A percentile compares a stretch with the other conserved stretches of the same genome.
Conservation (phyloP, 2,113 vertebrate species). For the Tamias sibiricus region DNA sequence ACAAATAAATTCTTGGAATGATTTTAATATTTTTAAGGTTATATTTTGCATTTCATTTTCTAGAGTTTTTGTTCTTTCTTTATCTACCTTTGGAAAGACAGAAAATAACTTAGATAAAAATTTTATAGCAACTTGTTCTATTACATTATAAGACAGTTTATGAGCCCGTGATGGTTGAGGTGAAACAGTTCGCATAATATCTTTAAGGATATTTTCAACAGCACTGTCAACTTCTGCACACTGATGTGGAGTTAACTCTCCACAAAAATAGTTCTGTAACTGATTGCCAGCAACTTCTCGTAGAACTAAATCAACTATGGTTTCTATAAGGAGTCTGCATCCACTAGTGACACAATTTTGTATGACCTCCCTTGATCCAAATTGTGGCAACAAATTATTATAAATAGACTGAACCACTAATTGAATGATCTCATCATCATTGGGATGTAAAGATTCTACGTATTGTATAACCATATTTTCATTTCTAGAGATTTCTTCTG, state of each 20-base stretch:
- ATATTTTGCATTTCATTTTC: slow-evolving; percentile 75
- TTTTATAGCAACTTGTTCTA: slow-evolving; percentile 77
- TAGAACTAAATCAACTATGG: slow-evolving; percentile 74
- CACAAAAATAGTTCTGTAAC: slow-evolving; percentile 79
- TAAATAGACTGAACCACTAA: slow-evolving; percentile 77
- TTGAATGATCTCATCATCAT: slow-evolving; percentile 70
- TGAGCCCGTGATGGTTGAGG: background rate
- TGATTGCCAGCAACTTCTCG: slow-evolving; percentile 77
- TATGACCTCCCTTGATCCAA: slow-evolving; percentile 71
- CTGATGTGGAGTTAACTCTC: slow-evolving; percentile 71
- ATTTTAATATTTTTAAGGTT: slow-evolving; percentile 75
- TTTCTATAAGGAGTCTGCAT: slow-evolving; percentile 77
- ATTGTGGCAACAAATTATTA: slow-evolving; percentile 77
- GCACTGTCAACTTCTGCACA: slow-evolving; percentile 67
- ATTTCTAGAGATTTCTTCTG: slow-evolving; percentile 73
- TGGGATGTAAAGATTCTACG: slow-evolving; percentile 70
- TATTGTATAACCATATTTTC: slow-evolving; percentile 70
- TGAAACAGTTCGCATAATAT: background rate
- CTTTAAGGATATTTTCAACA: slow-evolving; percentile 76
- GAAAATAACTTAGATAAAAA: slow-evolving; percentile 79
- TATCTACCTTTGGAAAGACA: slow-evolving; percentile 54
- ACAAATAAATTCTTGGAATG: slow-evolving; percentile 74
- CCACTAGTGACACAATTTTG: slow-evolving; percentile 70
- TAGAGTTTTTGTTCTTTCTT: slow-evolving; percentile 8
- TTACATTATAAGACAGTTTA: slow-evolving; percentile 62